Percentiles rank a stretch among this genome's conserved stretches.
These are phyloP conservation scores for Theristus sp. DNA, from an alignment of 2,888 invertebrate species.

Conservation along the genomic window DNA sequence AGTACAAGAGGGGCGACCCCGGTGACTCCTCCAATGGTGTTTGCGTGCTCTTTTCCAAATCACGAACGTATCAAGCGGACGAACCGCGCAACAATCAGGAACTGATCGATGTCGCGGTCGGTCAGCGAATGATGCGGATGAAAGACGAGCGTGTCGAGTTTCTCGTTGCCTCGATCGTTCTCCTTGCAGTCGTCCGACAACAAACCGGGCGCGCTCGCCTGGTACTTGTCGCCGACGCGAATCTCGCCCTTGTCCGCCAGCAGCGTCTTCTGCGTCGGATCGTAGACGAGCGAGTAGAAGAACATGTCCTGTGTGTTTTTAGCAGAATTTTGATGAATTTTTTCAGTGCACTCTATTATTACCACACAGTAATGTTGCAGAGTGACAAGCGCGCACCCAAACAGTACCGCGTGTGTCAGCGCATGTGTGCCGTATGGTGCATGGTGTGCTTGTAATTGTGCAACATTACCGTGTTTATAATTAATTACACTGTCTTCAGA, in stretches of 20 bases:
- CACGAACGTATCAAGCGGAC: no score
- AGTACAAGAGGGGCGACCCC: no score
- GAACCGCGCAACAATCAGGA: slow-evolving; percentile 59
- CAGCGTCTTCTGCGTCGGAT: slow-evolving; percentile 93
- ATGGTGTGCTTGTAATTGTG: no score
- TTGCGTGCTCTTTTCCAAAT: no score
- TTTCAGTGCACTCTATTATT: no score
- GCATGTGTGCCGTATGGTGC: no score
- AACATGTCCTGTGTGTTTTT: slow-evolving; percentile 67
- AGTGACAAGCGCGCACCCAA: no score
- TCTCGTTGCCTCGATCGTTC: not conserved
- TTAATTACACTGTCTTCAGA: no score
- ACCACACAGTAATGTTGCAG: no score
- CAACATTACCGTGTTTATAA: no score
- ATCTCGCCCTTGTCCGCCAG: slow-evolving; percentile 89
- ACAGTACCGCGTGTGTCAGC: no score
- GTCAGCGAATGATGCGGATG: slow-evolving; percentile 72
- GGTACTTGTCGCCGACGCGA: slow-evolving; percentile 74
- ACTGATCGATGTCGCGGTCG: slow-evolving; percentile 95
- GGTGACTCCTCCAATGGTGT: no score
- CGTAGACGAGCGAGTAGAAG: slow-evolving; percentile 98
- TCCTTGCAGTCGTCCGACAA: slow-evolving; percentile 44
- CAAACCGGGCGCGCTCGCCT: slow-evolving; percentile 71
- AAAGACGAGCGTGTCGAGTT: slow-evolving; percentile 77
- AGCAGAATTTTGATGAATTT: not conserved